Evolutionary conservation across 2,797 vertebrate species (phyloP).

Genomic region (Lacerta agilis): DNA sequence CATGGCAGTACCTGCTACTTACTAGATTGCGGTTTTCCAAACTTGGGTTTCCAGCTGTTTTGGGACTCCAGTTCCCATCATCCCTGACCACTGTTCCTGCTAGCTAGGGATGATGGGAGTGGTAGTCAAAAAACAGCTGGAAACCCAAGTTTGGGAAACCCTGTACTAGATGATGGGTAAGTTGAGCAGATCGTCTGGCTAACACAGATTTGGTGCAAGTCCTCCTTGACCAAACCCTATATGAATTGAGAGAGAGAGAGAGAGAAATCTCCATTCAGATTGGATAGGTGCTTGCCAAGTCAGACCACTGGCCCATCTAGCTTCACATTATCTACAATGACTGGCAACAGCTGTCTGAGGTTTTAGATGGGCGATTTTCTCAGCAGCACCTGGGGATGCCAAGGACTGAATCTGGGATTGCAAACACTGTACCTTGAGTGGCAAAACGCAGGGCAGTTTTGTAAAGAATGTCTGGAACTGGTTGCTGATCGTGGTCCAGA

Average conservation of each 20-base stretch:
- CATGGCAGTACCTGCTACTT: neutral
- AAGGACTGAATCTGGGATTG: neutral
- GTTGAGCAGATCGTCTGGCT: neutral
- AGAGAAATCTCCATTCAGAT: neutral
- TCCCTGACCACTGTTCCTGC: no score
- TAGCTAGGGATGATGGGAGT: no score
- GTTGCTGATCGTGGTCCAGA: constrained; percentile 98
- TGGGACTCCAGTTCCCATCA: no score
- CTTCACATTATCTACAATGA: neutral
- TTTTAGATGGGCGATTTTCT: neutral
- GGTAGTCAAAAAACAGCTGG: no score
- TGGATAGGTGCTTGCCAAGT: neutral
- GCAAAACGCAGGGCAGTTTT: constrained; percentile 94
- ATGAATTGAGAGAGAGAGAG: neutral
- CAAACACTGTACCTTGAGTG: constrained; percentile 88
- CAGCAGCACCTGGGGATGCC: neutral
- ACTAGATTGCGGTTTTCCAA: no score
- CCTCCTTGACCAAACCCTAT: neutral
- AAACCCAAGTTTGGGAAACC: no score
- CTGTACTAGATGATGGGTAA: neutral
- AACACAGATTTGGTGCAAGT: neutral
- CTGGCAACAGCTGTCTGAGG: neutral
- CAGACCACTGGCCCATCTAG: neutral
- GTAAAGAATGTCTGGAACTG: constrained; percentile 98
- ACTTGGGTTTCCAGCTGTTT: no score